Percentiles rank a stretch among this genome's conserved stretches.
Conservation (phyloP, 2,113 vertebrate species). For the Willisornis vidua region DNA sequence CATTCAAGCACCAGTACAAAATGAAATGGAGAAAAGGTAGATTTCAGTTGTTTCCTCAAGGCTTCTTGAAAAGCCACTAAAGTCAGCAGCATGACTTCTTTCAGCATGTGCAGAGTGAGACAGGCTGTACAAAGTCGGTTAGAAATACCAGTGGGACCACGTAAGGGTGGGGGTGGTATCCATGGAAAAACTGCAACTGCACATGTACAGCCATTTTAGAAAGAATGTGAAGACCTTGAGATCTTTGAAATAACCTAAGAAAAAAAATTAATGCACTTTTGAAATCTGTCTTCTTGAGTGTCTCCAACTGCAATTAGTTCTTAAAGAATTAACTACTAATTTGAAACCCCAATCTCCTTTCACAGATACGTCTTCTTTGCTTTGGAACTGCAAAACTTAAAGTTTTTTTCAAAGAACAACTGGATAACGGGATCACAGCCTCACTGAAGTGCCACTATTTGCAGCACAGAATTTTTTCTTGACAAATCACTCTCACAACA, state of each 20-base stretch:
- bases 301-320: not conserved
- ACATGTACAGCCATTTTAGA: not conserved
- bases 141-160: not conserved
- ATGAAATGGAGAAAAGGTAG: not conserved
- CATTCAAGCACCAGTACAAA: not conserved
- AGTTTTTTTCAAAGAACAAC: not conserved
- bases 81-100: constrained; percentile 25
- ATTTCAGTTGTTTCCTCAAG: not conserved
- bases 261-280: not conserved
- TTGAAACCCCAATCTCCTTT: not conserved
- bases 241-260: not conserved
- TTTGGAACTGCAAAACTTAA: not conserved
- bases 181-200: not conserved
- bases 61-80: not conserved
- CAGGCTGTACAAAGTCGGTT: not conserved
- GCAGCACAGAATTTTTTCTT: not conserved
- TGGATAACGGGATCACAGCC: fast-evolving
- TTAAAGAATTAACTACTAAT: not conserved
- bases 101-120: not conserved
- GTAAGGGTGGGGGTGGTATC: not conserved
- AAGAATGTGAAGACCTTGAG: not conserved
- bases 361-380: not conserved
- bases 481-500: not conserved
- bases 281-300: not conserved
- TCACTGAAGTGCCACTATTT: fast-evolving